Conservation (phyloP, 1,140 invertebrate genomes). For the Melitaea cinxia region DNA sequence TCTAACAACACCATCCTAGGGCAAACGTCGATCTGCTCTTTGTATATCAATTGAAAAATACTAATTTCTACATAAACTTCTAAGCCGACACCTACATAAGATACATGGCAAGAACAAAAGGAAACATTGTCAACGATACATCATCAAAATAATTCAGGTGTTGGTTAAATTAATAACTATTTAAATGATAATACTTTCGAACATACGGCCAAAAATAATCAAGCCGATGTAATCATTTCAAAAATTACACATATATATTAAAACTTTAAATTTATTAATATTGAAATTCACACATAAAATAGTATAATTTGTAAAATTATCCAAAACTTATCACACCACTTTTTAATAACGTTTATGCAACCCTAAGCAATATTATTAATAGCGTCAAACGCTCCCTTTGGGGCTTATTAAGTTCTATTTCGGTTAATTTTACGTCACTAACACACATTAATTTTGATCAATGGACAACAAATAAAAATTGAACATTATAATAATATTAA, state of each 20-base stretch:
- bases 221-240: constrained; percentile 58
- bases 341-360: constrained; percentile 80
- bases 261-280: constrained; percentile 70
- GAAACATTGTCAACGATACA: constrained; percentile 70
- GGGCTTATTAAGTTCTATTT: constrained; percentile 76
- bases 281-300: constrained; percentile 80
- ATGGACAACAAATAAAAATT: constrained; percentile 78
- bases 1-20: constrained; percentile 70
- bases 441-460: constrained; percentile 81
- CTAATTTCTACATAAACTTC: constrained; percentile 73
- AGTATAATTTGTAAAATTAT: constrained; percentile 82
- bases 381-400: constrained; percentile 81
- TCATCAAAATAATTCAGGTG: constrained; percentile 60
- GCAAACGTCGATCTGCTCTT: constrained; percentile 71
- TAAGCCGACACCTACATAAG: constrained; percentile 76
- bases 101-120: constrained; percentile 79
- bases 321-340: constrained; percentile 81
- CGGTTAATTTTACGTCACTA: constrained; percentile 77
- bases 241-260: constrained; percentile 64
- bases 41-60: constrained; percentile 78
- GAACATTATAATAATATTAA: constrained; percentile 76
- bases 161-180: constrained; percentile 46
- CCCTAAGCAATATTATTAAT: constrained; percentile 79
- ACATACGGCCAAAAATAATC: constrained; percentile 53
- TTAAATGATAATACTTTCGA: constrained; percentile 68